These are phyloP conservation scores for Uloborus diversus DNA, from an alignment of 1,140 invertebrate species.

Conservation along the genomic window DNA sequence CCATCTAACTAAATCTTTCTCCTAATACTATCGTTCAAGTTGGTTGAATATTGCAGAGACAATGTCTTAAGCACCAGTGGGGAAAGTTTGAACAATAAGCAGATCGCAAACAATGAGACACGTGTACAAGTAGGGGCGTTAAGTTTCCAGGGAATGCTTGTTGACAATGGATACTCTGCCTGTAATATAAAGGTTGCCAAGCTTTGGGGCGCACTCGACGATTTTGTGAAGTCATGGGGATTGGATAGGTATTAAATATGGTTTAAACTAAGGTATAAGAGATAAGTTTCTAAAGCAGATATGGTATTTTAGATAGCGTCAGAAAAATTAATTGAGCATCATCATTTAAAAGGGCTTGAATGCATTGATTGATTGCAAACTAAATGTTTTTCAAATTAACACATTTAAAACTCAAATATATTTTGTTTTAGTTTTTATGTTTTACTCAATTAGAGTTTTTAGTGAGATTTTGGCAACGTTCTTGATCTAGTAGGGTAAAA, in stretches of 20 bases:
- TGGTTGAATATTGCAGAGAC: not conserved
- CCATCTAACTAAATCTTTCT: not conserved
- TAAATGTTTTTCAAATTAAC: too few species aligned
- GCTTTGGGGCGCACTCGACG: not conserved
- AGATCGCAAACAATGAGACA: slow-evolving; percentile 17
- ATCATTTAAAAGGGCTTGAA: too few species aligned
- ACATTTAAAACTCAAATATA: too few species aligned
- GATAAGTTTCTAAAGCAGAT: too few species aligned
- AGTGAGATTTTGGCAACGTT: too few species aligned
- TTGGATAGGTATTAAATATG: not conserved
- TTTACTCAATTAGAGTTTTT: too few species aligned
- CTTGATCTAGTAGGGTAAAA: too few species aligned
- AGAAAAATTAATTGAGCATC: too few species aligned
- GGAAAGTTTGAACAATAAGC: slow-evolving; percentile 16
- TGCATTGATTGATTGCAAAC: too few species aligned
- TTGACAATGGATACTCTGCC: slow-evolving; percentile 22
- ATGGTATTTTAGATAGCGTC: too few species aligned
- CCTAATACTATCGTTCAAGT: not conserved
- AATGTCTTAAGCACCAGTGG: not conserved
- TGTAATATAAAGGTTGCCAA: not conserved
- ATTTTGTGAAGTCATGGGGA: not conserved
- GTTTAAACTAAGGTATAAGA: too few species aligned
- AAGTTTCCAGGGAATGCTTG: slow-evolving; percentile 22
- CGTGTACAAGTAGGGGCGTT: slow-evolving; percentile 5
- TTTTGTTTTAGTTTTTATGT: too few species aligned